These are phyloP conservation scores for Tauraco hartlaubi DNA, from an alignment of 2,797 vertebrate genomes.

Conservation along the genomic window DNA sequence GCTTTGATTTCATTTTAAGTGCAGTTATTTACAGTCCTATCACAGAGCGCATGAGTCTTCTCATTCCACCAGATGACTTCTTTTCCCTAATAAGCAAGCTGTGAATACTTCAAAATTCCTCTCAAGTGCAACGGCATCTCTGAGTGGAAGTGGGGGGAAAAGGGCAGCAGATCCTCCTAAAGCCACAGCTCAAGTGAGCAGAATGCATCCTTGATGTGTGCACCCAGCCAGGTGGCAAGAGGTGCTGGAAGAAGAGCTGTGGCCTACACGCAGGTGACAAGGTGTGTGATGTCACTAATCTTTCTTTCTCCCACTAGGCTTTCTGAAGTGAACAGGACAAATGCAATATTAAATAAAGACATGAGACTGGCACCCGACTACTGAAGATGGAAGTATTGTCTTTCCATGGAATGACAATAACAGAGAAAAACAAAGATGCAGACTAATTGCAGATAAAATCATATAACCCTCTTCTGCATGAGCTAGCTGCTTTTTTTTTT, in stretches of 20 bases:
- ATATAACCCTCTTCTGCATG: not conserved
- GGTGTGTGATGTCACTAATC: fast-evolving
- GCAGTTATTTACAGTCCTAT: conserved; percentile 48
- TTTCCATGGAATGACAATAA: not conserved
- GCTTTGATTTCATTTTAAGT: conserved; percentile 55
- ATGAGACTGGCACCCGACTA: fast-evolving
- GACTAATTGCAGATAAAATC: not conserved
- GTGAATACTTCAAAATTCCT: not conserved
- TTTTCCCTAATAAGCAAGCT: not conserved
- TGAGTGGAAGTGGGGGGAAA: not conserved
- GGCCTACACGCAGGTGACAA: fast-evolving
- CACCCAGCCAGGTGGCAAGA: not conserved
- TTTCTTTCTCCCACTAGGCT: not conserved
- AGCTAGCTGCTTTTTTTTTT: not conserved
- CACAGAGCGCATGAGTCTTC: not conserved
- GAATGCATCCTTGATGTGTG: not conserved
- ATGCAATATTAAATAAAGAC: not conserved
- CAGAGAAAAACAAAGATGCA: not conserved
- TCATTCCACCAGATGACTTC: not conserved
- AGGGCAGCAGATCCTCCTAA: not conserved
- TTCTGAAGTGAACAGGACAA: not conserved
- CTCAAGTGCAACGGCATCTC: not conserved
- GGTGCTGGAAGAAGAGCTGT: not conserved
- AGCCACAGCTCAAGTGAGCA: fast-evolving
- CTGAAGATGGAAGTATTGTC: not conserved